Percentiles rank a stretch among this genome's conserved stretches.
Conservation (phyloP, 1,140 invertebrate genomes). For the Papilio helenus region DNA sequence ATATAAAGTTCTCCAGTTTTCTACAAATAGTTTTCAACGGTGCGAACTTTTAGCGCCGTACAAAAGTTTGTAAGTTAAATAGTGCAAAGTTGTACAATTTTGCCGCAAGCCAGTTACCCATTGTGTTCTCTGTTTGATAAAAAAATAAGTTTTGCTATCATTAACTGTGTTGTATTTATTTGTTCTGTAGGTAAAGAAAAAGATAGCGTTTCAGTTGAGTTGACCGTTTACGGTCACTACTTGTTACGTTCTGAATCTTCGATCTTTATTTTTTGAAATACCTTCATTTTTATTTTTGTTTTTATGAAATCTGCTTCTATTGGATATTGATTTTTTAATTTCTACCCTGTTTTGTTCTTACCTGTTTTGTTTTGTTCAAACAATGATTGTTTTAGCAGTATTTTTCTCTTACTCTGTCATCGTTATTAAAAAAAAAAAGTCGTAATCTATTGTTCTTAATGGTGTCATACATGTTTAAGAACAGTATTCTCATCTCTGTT, state of each 20-base stretch:
- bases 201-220: background rate
- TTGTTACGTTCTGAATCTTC: background rate
- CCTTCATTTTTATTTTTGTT: background rate
- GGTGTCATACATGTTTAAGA: no score
- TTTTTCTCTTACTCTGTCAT: no score
- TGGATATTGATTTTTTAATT: no score
- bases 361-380: no score
- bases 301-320: background rate
- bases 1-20: constrained; percentile 30
- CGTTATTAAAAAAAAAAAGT: no score
- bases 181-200: background rate
- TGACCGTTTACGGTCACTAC: background rate
- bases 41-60: constrained; percentile 49
- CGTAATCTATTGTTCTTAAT: no score
- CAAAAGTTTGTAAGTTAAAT: constrained; percentile 69
- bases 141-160: constrained; percentile 48
- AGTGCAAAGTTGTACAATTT: constrained; percentile 70
- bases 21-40: constrained; percentile 56
- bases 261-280: background rate
- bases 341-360: no score
- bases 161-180: constrained; percentile 38
- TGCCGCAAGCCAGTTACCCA: constrained; percentile 60
- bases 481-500: no score
- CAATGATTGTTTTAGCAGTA: no score
- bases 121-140: constrained; percentile 56